Percentiles rank a stretch among this genome's conserved stretches.
Evolutionary conservation across 2,888 invertebrate species (phyloP).

Genomic region (Phyto melanocephala): DNA sequence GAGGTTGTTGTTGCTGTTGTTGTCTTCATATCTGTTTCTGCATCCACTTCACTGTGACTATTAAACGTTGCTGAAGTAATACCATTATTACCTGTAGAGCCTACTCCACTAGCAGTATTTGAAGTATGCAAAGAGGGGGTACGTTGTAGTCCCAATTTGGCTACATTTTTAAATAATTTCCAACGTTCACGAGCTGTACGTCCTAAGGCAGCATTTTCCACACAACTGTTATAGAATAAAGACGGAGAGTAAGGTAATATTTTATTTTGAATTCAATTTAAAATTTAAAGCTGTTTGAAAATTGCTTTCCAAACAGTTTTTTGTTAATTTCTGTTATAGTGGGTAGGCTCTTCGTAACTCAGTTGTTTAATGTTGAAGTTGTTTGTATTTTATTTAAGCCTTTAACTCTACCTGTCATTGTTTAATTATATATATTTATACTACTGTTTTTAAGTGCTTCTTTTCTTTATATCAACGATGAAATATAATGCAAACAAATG

Average conservation of each 20-base stretch:
- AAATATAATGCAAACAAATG: background rate
- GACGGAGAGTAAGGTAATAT: no score
- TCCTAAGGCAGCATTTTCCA: slow-evolving; percentile 65
- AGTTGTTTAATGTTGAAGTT: no score
- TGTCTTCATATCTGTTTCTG: slow-evolving; percentile 42
- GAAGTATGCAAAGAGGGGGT: slow-evolving; percentile 68
- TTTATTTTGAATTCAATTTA: no score
- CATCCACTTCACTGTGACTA: slow-evolving; percentile 41
- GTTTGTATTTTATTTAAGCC: background rate
- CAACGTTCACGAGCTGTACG: slow-evolving; percentile 80
- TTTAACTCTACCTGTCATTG: background rate
- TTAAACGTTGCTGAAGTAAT: background rate
- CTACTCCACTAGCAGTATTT: slow-evolving; percentile 41
- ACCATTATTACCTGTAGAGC: background rate
- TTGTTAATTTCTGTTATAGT: no score
- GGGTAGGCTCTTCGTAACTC: no score
- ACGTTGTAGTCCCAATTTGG: slow-evolving; percentile 77
- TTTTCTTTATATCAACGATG: background rate
- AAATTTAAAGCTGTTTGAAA: no score
- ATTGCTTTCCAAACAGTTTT: no score
- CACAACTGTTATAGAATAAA: slow-evolving; percentile 21
- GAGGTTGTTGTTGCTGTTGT: slow-evolving; percentile 17
- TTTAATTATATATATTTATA: background rate
- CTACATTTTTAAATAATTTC: slow-evolving; percentile 77
- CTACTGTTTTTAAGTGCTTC: background rate